Conservation (phyloP, 2,113 vertebrate species). For the Gadus macrocephalus region DNA sequence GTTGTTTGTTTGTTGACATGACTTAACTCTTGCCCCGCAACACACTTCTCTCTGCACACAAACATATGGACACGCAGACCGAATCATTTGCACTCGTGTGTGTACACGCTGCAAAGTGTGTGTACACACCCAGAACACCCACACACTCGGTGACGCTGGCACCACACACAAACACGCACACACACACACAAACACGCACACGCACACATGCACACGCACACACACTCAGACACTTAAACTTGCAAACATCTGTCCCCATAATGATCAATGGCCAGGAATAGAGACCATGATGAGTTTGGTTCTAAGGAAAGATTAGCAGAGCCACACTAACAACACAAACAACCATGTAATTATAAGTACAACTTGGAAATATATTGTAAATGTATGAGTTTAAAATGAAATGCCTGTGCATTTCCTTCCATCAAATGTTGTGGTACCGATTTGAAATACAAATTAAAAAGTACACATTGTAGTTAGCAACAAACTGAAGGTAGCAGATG, state of each 20-base stretch:
- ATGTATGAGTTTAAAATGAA: too few relatives aligned
- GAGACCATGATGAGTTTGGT: constrained; percentile 52
- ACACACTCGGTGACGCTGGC: not conserved
- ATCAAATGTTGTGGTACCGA: too few relatives aligned
- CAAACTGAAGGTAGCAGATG: too few relatives aligned
- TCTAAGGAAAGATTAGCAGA: constrained; percentile 50
- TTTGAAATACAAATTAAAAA: too few relatives aligned
- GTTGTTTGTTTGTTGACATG: constrained; percentile 63
- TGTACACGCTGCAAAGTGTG: not conserved
- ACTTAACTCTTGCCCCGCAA: constrained; percentile 51
- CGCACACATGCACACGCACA: constrained; percentile 1
- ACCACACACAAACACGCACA: constrained; percentile 13
- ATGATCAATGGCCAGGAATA: constrained; percentile 53
- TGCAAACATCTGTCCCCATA: constrained; percentile 51
- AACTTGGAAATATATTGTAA: constrained; percentile 24
- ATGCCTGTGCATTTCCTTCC: too few relatives aligned
- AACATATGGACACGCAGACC: constrained; percentile 10
- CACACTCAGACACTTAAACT: constrained; percentile 29
- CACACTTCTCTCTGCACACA: constrained; percentile 43
- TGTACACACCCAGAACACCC: constrained; percentile 23
- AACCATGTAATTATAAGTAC: constrained; percentile 45
- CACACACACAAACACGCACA: constrained; percentile 10
- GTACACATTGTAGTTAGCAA: too few relatives aligned
- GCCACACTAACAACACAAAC: constrained; percentile 52
- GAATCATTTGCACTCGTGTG: constrained; percentile 9